phyloP scores from a whole-genome alignment of 2,888 invertebrate species.

The Creontiades dilutus region DNA sequence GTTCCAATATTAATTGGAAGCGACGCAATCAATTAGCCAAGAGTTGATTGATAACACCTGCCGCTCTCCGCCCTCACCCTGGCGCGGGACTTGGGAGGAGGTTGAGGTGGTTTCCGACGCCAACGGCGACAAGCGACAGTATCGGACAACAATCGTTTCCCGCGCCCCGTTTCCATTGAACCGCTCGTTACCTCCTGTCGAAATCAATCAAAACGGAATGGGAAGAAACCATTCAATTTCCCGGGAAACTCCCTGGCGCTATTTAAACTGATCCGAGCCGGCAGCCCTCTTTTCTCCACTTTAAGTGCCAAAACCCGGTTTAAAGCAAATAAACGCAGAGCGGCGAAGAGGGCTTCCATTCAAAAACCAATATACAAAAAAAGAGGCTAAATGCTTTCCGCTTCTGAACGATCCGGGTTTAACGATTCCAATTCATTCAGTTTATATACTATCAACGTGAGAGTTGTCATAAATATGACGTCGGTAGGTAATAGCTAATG shows the following conservation, averaged over 20 bases:
- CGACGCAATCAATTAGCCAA: constrained; percentile 21
- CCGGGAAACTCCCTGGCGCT: neutral
- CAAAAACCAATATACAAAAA: constrained; percentile 18
- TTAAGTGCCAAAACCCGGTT: neutral
- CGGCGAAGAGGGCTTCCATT: constrained; percentile 1
- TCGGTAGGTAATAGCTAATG: too few relatives aligned
- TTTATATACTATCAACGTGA: neutral
- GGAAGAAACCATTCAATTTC: constrained; percentile 34
- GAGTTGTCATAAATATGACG: too few relatives aligned
- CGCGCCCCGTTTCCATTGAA: constrained; percentile 16
- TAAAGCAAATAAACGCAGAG: constrained; percentile 18
- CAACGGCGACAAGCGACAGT: constrained; percentile 25
- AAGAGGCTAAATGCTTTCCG: neutral
- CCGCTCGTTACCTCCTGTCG: constrained; percentile 42
- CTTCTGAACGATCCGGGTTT: neutral
- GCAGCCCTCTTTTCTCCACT: neutral
- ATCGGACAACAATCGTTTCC: constrained; percentile 34
- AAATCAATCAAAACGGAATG: constrained; percentile 39
- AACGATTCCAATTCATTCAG: neutral
- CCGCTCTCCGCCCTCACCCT: neutral
- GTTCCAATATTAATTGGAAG: constrained; percentile 17
- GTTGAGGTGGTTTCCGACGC: constrained; percentile 27
- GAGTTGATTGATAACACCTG: neutral
- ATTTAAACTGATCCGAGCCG: constrained; percentile 30
- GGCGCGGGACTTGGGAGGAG: neutral